These are phyloP conservation scores for Coregonus clupeaformis DNA, from an alignment of 2,113 vertebrate genomes.

Conservation along the genomic window DNA sequence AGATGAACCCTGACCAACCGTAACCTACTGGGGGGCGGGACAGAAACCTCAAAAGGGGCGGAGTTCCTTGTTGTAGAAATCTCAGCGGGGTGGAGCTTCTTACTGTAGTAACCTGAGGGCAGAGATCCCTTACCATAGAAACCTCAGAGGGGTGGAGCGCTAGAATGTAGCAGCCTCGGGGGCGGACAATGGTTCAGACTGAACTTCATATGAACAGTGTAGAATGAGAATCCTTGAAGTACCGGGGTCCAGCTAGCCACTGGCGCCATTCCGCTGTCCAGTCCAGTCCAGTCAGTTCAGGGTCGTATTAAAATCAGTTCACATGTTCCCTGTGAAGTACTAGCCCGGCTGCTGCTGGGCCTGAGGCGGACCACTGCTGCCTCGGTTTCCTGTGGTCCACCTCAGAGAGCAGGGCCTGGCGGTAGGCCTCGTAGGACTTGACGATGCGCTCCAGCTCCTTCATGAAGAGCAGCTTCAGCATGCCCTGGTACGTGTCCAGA, in stretches of 20 bases:
- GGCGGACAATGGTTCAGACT: neutral
- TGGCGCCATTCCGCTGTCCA: neutral
- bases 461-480: slow-evolving; percentile 99
- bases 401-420: slow-evolving; percentile 89
- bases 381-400: slow-evolving; percentile 91
- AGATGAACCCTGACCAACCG: slow-evolving; percentile 46
- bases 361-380: slow-evolving; percentile 91
- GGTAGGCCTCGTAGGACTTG: slow-evolving; percentile 93
- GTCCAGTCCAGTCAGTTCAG: too few species aligned
- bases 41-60: neutral
- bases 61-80: slow-evolving; percentile 24
- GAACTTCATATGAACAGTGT: neutral
- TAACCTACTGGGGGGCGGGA: slow-evolving; percentile 9
- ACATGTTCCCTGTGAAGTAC: slow-evolving; percentile 82
- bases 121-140: slow-evolving; percentile 9
- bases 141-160: slow-evolving; percentile 47
- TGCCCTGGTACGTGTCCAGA: slow-evolving; percentile 97
- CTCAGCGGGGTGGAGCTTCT: slow-evolving; percentile 54
- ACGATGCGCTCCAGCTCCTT: slow-evolving; percentile 98
- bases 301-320: slow-evolving; percentile 35
- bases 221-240: neutral
- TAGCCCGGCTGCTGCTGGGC: slow-evolving; percentile 75
- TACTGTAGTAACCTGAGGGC: neutral
- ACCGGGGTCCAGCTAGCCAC: neutral
- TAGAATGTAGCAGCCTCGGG: too few species aligned